Evolutionary conservation across 2,888 invertebrate species (phyloP).

Genomic region (Eristalis tenax): DNA sequence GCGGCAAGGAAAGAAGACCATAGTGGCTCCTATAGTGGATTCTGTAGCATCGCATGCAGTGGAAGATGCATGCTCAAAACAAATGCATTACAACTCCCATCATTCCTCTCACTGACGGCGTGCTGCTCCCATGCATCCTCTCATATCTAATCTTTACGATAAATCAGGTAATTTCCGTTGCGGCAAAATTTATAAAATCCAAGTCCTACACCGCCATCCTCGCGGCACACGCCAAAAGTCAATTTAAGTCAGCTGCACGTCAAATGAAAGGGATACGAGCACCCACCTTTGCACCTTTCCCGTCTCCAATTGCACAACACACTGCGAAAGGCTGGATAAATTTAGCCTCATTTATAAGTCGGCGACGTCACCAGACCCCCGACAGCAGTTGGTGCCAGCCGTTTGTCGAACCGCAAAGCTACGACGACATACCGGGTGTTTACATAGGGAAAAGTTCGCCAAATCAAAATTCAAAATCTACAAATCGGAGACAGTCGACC

Average conservation of each 20-base stretch:
- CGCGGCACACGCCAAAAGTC: background rate
- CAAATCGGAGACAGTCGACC: conserved; percentile 64
- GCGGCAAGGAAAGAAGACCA: too few relatives aligned
- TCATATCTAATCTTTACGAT: background rate
- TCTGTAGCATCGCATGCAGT: background rate
- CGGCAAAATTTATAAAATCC: background rate
- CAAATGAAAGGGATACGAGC: background rate
- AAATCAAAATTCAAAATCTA: conserved; percentile 71
- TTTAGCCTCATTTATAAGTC: conserved; percentile 17
- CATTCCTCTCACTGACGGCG: background rate
- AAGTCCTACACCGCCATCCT: background rate
- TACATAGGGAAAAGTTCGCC: conserved; percentile 58
- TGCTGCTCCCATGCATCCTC: background rate
- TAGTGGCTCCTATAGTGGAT: too few relatives aligned
- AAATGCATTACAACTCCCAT: too few relatives aligned
- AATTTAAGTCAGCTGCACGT: background rate
- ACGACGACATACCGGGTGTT: conserved; percentile 57
- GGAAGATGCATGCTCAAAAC: too few relatives aligned
- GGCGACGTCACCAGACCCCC: conserved; percentile 26
- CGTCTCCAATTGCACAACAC: conserved; percentile 34
- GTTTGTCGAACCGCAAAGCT: conserved; percentile 55
- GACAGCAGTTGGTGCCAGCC: conserved; percentile 35
- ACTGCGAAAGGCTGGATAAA: conserved; percentile 28
- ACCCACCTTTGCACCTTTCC: background rate
- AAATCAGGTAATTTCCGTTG: background rate